phyloP scores from a whole-genome alignment of 2,888 invertebrate genomes.

The Drosophila diplacantha region DNA sequence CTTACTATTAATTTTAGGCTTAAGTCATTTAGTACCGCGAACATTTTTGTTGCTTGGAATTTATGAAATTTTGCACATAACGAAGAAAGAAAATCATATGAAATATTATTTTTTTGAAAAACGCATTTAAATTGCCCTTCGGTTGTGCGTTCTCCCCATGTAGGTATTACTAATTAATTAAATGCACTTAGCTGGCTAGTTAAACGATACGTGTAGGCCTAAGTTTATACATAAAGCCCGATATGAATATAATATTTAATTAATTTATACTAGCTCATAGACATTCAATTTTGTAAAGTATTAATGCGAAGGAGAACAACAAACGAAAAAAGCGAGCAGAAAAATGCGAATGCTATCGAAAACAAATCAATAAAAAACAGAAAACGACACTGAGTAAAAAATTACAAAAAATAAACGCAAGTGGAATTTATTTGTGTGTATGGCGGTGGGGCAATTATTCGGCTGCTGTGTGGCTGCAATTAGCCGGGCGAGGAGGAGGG shows the following conservation, averaged over 20 bases:
- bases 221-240: constrained; percentile 32
- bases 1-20: constrained; percentile 39
- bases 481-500: constrained; percentile 27
- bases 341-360: constrained; percentile 55
- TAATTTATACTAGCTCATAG: constrained; percentile 68
- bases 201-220: constrained; percentile 36
- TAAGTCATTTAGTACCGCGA: constrained; percentile 20
- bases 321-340: constrained; percentile 34
- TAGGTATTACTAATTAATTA: constrained; percentile 57
- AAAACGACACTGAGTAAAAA: constrained; percentile 45
- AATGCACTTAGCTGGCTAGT: constrained; percentile 44
- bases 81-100: constrained; percentile 20
- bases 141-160: constrained; percentile 50
- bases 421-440: constrained; percentile 57
- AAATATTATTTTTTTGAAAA: constrained; percentile 33
- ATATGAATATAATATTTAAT: constrained; percentile 57
- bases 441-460: constrained; percentile 23
- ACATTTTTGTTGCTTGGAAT: constrained; percentile 35
- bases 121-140: constrained; percentile 20
- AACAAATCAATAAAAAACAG: constrained; percentile 60
- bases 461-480: constrained; percentile 50
- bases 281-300: constrained; percentile 67
- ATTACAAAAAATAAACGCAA: constrained; percentile 34
- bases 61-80: constrained; percentile 40
- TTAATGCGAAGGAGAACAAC: constrained; percentile 56